Evolutionary conservation across 2,797 vertebrate species (phyloP), one percentile per base, ranked within the genome.

Genomic region (Epinephelus malabaricus): DNA sequence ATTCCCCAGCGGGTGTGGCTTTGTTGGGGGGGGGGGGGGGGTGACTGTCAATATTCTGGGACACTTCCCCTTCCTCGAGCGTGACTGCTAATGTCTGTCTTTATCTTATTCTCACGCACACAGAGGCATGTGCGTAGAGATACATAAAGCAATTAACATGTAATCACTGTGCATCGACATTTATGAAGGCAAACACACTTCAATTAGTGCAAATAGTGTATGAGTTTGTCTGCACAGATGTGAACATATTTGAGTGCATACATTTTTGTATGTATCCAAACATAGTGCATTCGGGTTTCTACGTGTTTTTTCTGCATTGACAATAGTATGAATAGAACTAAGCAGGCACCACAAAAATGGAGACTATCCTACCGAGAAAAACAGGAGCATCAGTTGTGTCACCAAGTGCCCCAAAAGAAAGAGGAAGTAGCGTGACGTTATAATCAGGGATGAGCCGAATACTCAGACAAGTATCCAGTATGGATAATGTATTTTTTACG

Each of bases 31-130:
- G 72, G 34, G 5, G 15, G 50, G 78, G 72, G 34, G 27, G 53
- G n/a, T 64, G 54, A 67, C 70, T 56, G 79, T 73, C 14, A 6
- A 79, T 64, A 76, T 80, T 81, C 13, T 72, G 13, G 27, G 68
- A 75, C 34, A 18, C 27, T 38, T 30, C 21, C 4, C 17, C 40
- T 25, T 43, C 23, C n/a, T 7, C 45, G 43, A 23, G 46, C 21
- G 46, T 38, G 61, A 63, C 30, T 66, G 40, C 53, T 75, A 60
- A 72, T 73, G 50, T 69, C 54, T 78, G 12, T 43, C 51, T 75
- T 60, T 78, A 70, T 61, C 40, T 65, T 46, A 30, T 19, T 68
- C 54, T 51, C 19, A 53, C 30, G 27, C 34, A 47, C 1, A 45
- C 38, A 60, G 38, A 53, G n/a, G 47, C 15, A 13, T 64, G 53